These are phyloP conservation scores for Endotricha flammealis DNA, from an alignment of 2,888 invertebrate species.

Conservation along the genomic window DNA sequence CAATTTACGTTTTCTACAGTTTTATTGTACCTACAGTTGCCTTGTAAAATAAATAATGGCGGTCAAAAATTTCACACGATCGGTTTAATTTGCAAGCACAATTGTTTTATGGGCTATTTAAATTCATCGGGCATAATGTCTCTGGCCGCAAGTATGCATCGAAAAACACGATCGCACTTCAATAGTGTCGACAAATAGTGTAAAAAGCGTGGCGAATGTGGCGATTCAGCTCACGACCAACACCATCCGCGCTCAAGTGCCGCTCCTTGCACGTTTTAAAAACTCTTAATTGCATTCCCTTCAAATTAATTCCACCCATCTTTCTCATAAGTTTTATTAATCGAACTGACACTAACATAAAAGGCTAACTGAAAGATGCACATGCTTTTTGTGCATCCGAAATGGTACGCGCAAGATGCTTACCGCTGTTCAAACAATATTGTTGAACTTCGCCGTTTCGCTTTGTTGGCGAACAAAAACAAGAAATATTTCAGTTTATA, in stretches of 20 bases:
- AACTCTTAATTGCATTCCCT: slow-evolving; percentile 44
- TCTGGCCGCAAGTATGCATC: slow-evolving; percentile 9
- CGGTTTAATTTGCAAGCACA: slow-evolving; percentile 9
- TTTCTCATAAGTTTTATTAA: slow-evolving; percentile 17
- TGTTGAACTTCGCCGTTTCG: too few species aligned
- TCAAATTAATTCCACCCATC: slow-evolving; percentile 32
- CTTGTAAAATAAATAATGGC: slow-evolving; percentile 6
- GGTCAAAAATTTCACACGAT: slow-evolving; percentile 12
- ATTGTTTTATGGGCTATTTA: slow-evolving; percentile 9
- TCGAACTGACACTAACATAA: neutral
- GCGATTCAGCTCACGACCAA: slow-evolving; percentile 14
- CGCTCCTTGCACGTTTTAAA: slow-evolving; percentile 35
- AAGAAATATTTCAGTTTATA: too few species aligned
- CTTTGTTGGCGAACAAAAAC: too few species aligned
- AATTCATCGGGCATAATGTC: slow-evolving; percentile 9
- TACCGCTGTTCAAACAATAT: neutral
- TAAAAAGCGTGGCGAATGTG: slow-evolving; percentile 9
- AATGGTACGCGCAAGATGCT: neutral
- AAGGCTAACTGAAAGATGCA: neutral
- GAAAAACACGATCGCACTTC: slow-evolving; percentile 11
- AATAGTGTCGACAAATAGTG: slow-evolving; percentile 9
- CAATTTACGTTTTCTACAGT: too few species aligned
- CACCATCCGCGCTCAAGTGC: slow-evolving; percentile 52
- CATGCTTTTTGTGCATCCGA: neutral
- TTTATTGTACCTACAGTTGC: slow-evolving; percentile 10